Base-by-base conservation (phyloP, 2,888 invertebrate species). In the Exocentrus adspersus region DNA sequence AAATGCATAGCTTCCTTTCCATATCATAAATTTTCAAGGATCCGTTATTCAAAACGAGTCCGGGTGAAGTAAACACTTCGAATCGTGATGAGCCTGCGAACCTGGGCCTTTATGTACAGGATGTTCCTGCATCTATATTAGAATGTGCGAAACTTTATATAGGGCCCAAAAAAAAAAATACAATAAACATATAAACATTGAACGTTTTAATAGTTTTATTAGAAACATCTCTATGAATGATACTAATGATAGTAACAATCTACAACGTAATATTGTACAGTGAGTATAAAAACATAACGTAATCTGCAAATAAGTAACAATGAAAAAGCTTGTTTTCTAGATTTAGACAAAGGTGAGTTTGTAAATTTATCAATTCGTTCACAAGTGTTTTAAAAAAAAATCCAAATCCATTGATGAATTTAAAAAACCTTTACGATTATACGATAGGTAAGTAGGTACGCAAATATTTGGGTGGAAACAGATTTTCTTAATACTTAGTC, bases 141-240 rank as follows among this genome's bases (percentile, higher is more conserved):
- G 28, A 28, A 28, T n/a, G n/a, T n/a, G n/a, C n/a, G n/a, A n/a
- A n/a, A n/a, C n/a, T n/a, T n/a, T n/a, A n/a, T n/a, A n/a, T n/a
- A n/a, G 7, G 24, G 7, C 24, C 24, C 3, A 24, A 3, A 24
- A 24, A 3, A 1, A 32, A 32, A 32, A 32, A 32, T 45, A 2
- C 0, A 45, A 19, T 42, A 48, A 28, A 16, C 24, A 14, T 12
- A 28, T 7, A 14, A 19, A n/a, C 16, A 20, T 9, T 52, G 19
- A 2, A 52, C 17, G 30, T 21, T 61, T 48, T 37, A 54, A 46
- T 48, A 43, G 19, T 60, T 64, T 64, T 60, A 60, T 64, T 64
- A 60, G 12, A 64, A 64, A 64, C 43, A 45, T 57, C 52, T 56
- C 56, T 51, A 60, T 20, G 32, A 45, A 56, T 43, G 30, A 3